Evolutionary conservation across 2,888 invertebrate species (phyloP), one percentile per base, ranked within the genome.

Genomic region (Macrophya annulata): DNA sequence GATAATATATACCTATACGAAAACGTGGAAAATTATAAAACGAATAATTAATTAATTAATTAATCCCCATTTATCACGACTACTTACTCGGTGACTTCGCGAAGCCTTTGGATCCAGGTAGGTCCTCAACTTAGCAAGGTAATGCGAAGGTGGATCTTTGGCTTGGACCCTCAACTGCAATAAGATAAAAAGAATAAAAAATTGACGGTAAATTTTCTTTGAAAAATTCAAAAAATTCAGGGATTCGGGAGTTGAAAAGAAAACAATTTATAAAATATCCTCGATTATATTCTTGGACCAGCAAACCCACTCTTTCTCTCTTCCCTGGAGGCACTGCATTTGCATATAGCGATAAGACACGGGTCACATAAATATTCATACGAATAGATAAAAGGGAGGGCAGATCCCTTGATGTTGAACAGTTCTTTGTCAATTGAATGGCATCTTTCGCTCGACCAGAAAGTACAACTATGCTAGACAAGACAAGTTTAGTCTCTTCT

Each of bases 81-180:
- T 87, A 95, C 97, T 95, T 95, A 98, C 98, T 95, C 98, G 96
- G 94, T 98, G 98, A 95, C 98, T 98, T 92, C 98, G 96, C 76
- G 98, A 98, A 77, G 99, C 98, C 94, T 98, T 98, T 4, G 99
- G 99, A 94, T 99, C 99, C 93, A 99, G 95, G 94, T 99, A 99
- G 9, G 99, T 98, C 90, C 97, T 96, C 90, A 99, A 95, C 94
- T 99, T 99, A 94, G 97, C 97, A 93, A 99, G 96, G 95, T 99
- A 99, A 94, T 98, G 98, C 85, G 98, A 96, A 79, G 99, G 99
- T 81, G 99, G 98, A 94, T 99, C 98, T 94, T 99, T 99, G n/a
- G 98, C 99, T 93, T 98, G 98, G 90, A 99, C 99, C 96, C 98
- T 97, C 95, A 99, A 99, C 97, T 99, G 94, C 37, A 96, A 95